These are phyloP conservation scores for Xestia ashworthii DNA, from an alignment of 2,888 invertebrate genomes.

Conservation along the genomic window DNA sequence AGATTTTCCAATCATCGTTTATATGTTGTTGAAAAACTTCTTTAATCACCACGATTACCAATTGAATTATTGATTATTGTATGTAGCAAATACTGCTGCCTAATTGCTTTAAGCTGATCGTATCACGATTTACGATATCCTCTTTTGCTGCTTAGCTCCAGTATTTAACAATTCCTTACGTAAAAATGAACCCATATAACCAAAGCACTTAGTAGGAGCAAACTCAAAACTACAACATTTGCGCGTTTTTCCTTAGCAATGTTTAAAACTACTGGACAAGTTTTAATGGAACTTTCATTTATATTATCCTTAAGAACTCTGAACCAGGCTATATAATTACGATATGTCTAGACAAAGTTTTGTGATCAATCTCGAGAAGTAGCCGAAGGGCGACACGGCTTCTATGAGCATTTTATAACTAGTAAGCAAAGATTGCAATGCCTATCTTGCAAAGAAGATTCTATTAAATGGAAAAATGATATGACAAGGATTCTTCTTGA, in stretches of 20 bases:
- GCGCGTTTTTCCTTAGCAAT: conserved; percentile 54
- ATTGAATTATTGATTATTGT: not conserved
- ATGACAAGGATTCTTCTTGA: not conserved
- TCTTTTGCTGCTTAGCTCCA: no score
- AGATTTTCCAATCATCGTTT: not conserved
- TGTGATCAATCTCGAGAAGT: conserved; percentile 51
- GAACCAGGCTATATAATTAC: conserved; percentile 45
- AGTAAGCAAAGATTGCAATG: conserved; percentile 12
- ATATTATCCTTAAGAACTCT: conserved; percentile 57
- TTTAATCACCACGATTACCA: not conserved
- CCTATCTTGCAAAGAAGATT: not conserved
- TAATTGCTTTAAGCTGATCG: not conserved
- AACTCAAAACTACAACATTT: conserved; percentile 50
- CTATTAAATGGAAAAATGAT: not conserved
- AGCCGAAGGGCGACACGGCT: conserved; percentile 20
- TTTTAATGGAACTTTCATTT: conserved; percentile 68
- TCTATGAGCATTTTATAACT: conserved; percentile 50
- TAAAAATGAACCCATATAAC: conserved; percentile 23
- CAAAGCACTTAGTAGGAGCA: conserved; percentile 45
- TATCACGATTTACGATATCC: not conserved
- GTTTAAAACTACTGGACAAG: conserved; percentile 62
- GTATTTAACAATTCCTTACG: conserved; percentile 22
- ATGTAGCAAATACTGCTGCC: not conserved
- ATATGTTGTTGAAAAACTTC: not conserved
- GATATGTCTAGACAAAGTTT: conserved; percentile 54